Evolutionary conservation across 2,113 vertebrate species (phyloP), one percentile per base, ranked within the genome.

Genomic region (Mustela nigripes): DNA sequence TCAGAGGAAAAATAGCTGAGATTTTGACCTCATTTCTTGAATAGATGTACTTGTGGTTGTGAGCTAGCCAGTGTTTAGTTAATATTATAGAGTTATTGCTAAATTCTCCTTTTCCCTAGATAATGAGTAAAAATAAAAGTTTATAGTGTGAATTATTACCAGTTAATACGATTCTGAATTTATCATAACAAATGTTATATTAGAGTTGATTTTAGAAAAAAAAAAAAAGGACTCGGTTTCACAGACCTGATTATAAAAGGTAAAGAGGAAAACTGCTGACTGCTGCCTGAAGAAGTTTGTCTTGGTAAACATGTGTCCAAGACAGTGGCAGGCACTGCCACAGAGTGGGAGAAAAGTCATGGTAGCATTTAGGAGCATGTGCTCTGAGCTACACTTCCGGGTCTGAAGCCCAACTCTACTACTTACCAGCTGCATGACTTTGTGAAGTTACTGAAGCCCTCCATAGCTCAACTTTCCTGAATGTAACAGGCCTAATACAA

Each of bases 11-110:
- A 86, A 65, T 12, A 82, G 33, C 19, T 82, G 33, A 62, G 53
- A 86, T 95, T 94, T 95, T 45, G 31, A 95, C 60, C 58, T 95
- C 73, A 91, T 89, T 98, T 92, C 63, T 91, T 94, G 21, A 56
- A 80, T 53, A 39, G 76, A 48, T 84, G 60, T n/a, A 28, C 78
- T 91, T 97, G 63, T 96, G 56, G 53, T 69, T 94, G 24, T 58
- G 76, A 84, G 11, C 45, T 93, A 94, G 42, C 63, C 14, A 95
- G 16, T 7, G 15, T 36, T 81, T 56, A 86, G 76, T 85, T 89
- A 85, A 94, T 53, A 86, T 48, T 82, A 80, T 80, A 96, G 73
- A 86, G 16, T 76, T 88, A 73, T 90, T 97, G 96, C 80, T 89
- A 80, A 92, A 69, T 76, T 87, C 62, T 78, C 73, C 71, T 89